Base-by-base conservation (phyloP, 2,113 vertebrate species). In the Heliornis fulica region DNA sequence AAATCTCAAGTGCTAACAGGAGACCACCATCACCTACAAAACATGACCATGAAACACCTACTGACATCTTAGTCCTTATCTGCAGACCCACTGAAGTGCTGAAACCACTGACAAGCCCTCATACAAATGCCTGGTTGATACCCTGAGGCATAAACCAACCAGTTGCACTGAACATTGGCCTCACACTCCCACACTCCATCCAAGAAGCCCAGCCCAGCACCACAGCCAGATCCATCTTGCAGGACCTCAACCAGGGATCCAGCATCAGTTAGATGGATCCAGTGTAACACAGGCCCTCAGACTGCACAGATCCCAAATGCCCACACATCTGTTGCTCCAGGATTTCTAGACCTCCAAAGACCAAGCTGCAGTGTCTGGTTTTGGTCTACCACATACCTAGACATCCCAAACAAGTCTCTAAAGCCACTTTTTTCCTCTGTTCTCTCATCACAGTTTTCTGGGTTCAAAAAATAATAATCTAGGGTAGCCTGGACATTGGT, bases 91-190 rank as follows among this genome's bases (percentile, higher is more conserved):
- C 29, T n/a, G 45, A 77, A 59, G 38, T 3, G 13, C 50, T 46
- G 22, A 74, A 63, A 53, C 8, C 43, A 25, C 1, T 46, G 43
- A 69, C 25, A 3, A 63, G 3, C 9, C 34, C 41, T 53, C 66
- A 63, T 5, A 15, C 8, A 32, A 41, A 36, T 15, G 21, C 41
- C 4, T 4, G 13, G 38, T 11, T 31, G 29, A 57, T 11, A 50
- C 9, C 60, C 51, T 22, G 46, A 87, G 48, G 3, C 41, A 46
- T 12, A 22, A 56, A 68, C 13, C 54, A 74, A 16, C 23, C 15
- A 1, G 46, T 41, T 11, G 25, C n/a, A 51, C 1, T 36, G 51
- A 82, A n/a, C 13, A 18, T 1, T 3, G 4, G 0, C n/a, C 41
- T 28, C 65, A 51, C 19, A 6, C 34, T 36, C 69, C 31, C 1